Evolutionary conservation across 1,140 invertebrate genomes (phyloP).

Genomic region (Agrypnia vestita): DNA sequence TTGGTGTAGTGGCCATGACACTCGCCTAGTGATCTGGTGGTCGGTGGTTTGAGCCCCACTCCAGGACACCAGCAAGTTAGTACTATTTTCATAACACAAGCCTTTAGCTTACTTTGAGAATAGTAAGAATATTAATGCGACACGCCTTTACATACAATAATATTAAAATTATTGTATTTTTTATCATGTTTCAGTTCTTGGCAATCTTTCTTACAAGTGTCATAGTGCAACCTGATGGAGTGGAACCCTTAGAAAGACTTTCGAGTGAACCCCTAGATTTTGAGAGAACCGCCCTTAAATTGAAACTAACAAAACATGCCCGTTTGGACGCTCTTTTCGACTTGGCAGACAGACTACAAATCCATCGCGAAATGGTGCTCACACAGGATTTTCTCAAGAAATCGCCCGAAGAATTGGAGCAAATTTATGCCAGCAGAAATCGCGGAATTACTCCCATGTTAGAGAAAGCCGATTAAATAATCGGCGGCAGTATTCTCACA

Average conservation of each 20-base stretch:
- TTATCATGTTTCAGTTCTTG: constrained; percentile 1
- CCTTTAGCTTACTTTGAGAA: too few species aligned
- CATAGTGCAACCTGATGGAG: background rate
- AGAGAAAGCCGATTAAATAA: background rate
- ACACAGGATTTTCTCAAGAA: background rate
- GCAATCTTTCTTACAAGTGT: background rate
- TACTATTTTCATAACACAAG: too few species aligned
- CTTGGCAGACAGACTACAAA: background rate
- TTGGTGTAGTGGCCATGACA: too few species aligned
- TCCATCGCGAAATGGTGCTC: background rate
- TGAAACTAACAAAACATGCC: background rate
- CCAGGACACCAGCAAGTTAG: too few species aligned
- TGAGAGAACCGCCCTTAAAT: background rate
- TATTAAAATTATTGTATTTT: background rate
- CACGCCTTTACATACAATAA: too few species aligned
- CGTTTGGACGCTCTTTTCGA: background rate
- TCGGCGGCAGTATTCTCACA: too few species aligned
- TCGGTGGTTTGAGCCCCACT: too few species aligned
- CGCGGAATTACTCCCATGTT: background rate
- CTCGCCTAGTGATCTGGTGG: too few species aligned
- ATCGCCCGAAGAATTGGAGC: constrained; percentile 9
- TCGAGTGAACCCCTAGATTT: background rate
- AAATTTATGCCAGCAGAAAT: background rate
- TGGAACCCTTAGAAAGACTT: background rate
- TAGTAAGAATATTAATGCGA: too few species aligned